Evolutionary conservation across 2,888 invertebrate genomes (phyloP), one percentile per base, ranked within the genome.

Genomic region (Sepioteuthis lessoniana): DNA sequence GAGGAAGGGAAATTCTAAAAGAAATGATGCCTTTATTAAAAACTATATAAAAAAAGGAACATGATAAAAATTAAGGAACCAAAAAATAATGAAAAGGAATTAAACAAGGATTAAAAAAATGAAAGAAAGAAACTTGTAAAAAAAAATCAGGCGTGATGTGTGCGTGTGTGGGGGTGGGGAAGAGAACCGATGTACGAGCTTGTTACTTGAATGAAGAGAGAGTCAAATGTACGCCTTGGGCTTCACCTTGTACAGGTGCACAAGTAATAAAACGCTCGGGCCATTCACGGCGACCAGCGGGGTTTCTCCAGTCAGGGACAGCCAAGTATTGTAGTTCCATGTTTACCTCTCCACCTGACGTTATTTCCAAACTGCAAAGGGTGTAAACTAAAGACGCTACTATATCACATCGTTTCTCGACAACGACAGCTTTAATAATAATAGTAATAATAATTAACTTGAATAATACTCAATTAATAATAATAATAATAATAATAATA

Each of bases 221-320:
- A 76, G 76, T 76, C 76, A 76, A 76, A 76, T 76, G 76, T 76
- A 76, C 76, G 76, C 76, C 76, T 76, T n/a, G 76, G n/a, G 76
- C 76, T n/a, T 76, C 76, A 76, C 76, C 76, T 76, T 76, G 76
- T 76, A 76, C 76, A 76, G 76, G 76, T 76, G 76, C 76, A 76
- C 76, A 76, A 76, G 76, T 76, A 76, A 76, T 76, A 76, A 76
- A 76, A 76, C 76, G 76, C 76, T n/a, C n/a, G n/a, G 76, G n/a
- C 76, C n/a, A 76, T 76, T 76, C n/a, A 76, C n/a, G n/a, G 76
- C 16, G n/a, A 76, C 10, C 76, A 76, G n/a, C 76, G 76, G 76
- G 76, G n/a, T 13, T 35, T 35, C n/a, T 76, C 76, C 76, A 76
- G 76, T n/a, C 76, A 35, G 76, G 76, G 76, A 76, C 76, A 76